Evolutionary conservation across 1,140 invertebrate species (phyloP).

Genomic region (Habropoda laboriosa): DNA sequence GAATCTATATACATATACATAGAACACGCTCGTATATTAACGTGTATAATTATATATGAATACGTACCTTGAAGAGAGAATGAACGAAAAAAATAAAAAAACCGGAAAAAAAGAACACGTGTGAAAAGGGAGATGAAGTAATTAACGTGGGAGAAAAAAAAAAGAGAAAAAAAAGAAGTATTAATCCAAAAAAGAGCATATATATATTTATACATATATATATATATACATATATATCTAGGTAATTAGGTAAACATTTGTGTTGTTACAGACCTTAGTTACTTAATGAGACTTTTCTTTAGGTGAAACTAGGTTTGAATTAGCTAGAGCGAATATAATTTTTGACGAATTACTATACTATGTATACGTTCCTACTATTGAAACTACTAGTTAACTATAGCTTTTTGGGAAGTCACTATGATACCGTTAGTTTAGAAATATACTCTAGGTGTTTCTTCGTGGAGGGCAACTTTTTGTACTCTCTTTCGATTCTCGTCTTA

Average conservation of each 20-base stretch:
- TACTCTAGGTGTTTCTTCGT: slow-evolving; percentile 77
- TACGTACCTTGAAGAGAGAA: slow-evolving; percentile 58
- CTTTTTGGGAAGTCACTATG: slow-evolving; percentile 75
- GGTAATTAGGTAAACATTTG: slow-evolving; percentile 69
- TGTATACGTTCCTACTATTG: slow-evolving; percentile 73
- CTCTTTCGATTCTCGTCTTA: not conserved
- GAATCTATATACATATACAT: slow-evolving; percentile 65
- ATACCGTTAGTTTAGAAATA: slow-evolving; percentile 78
- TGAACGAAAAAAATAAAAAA: slow-evolving; percentile 19
- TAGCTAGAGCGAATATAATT: slow-evolving; percentile 76
- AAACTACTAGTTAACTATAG: slow-evolving; percentile 77
- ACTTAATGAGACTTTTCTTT: slow-evolving; percentile 66
- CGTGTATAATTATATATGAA: slow-evolving; percentile 41
- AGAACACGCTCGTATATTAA: slow-evolving; percentile 59
- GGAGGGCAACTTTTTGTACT: slow-evolving; percentile 62
- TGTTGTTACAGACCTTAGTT: slow-evolving; percentile 65
- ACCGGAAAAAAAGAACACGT: not conserved
- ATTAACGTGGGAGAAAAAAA: slow-evolving; percentile 23
- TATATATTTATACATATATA: slow-evolving; percentile 61
- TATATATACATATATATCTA: slow-evolving; percentile 62
- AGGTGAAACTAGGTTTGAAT: slow-evolving; percentile 79
- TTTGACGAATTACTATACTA: slow-evolving; percentile 73
- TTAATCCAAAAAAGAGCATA: too few species aligned
- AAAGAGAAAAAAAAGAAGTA: slow-evolving; percentile 7
- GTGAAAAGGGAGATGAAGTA: not conserved